These are phyloP conservation scores for Chloropsis cyanopogon DNA, from an alignment of 2,113 vertebrate species.

Conservation along the genomic window DNA sequence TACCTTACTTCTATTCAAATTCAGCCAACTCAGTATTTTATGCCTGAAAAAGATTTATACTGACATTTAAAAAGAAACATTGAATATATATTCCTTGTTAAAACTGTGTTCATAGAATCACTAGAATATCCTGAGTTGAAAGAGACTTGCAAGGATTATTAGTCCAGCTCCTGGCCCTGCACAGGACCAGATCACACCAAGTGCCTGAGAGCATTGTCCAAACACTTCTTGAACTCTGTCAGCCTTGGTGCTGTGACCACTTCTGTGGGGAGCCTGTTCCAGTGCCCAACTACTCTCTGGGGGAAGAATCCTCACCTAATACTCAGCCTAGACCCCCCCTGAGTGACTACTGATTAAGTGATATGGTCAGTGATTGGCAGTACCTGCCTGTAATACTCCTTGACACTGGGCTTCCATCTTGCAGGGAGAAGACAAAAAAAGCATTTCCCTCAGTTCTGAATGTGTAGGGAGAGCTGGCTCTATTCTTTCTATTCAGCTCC, in stretches of 20 bases:
- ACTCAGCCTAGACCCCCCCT: neutral
- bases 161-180: neutral
- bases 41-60: neutral
- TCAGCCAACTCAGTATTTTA: neutral
- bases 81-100: neutral
- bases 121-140: neutral
- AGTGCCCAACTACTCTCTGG: neutral
- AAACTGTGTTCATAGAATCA: neutral
- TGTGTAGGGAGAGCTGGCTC: neutral
- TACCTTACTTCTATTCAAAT: neutral
- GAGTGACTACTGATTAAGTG: neutral
- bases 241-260: neutral
- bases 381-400: neutral
- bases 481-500: neutral
- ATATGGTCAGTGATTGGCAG: neutral
- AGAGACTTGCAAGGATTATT: neutral
- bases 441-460: neutral
- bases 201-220: neutral
- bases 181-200: neutral
- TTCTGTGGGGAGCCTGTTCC: neutral
- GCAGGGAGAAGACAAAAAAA: neutral
- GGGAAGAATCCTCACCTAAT: neutral
- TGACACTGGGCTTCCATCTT: neutral
- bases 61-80: neutral
- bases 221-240: neutral